Base-by-base conservation (phyloP, 2,888 invertebrate genomes). In the Lumbricus terrestris region DNA sequence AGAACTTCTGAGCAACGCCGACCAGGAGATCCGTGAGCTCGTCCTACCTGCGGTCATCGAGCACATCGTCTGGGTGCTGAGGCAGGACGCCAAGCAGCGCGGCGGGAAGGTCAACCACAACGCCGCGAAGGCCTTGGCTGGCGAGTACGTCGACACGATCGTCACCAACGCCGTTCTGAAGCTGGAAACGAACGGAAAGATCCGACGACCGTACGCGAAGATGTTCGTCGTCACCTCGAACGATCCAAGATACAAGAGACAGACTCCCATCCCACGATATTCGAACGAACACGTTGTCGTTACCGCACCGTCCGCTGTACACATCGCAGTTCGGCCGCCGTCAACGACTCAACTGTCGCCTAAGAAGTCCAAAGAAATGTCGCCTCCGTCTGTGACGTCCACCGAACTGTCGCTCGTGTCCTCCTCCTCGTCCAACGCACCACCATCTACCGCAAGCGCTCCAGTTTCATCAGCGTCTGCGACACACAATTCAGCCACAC, bases 141-240 rank as follows among this genome's bases (percentile, higher is more conserved):
- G 35, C 35, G 34, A 35, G 85, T 85, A 35, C 85, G 85, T 85
- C 85, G 85, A 85, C 34, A 85, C 85, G 8, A 85, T 85, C 85
- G 85, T 85, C 34, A 85, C 85, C 85, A 85, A 85, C 35, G 85
- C 85, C 85, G 85, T 85, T 29, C 85, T 85, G 85, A 85, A 85
- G 85, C 34, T 85, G 35, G 37, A 85, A 6, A 35, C 85, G 18
- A 6, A 35, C 16, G 34, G 35, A 15, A 37, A 34, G 18, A 34
- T 34, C 23, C 33, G 34, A 1, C 85, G 85, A 8, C 85, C 85
- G 35, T 34, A 13, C 23, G 2, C 35, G 16, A 34, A 37, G 85
- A 23, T 34, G n/a, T 85, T 85, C 37, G 35, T 85, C 2, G 85
- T 35, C 16, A 37, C 34, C 8, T 85, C 85, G 20, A 85, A 85